Evolutionary conservation across 2,797 vertebrate species (phyloP), one percentile per base, ranked within the genome.

Genomic region (Cercopithecus neglectus): DNA sequence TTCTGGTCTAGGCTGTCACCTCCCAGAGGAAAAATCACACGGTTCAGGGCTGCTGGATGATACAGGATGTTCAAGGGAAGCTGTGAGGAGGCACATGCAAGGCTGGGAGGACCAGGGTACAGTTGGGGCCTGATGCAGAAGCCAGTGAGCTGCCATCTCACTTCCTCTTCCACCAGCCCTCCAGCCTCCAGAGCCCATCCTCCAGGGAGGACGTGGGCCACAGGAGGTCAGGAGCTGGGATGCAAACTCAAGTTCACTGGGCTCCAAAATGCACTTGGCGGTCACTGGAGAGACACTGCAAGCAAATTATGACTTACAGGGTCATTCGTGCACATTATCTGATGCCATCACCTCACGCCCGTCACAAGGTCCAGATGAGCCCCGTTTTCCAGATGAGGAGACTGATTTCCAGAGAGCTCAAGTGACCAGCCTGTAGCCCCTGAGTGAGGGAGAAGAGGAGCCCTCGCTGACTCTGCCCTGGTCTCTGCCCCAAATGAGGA

Each of bases 71-170:
- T n/a, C 61, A 19, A n/a, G 33, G 16, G 16, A 16, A 50, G 79
- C 26, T 2, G 0, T 44, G 88, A 19, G 1, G 55, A 36, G 57
- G 2, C 5, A 4, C 0, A 33, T 13, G 14, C 0, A 9, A 22
- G 36, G 30, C 19, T 30, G 74, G 36, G 30, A 5, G 75, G 17
- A 41, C 2, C 1, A 2, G 7, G 4, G 8, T 26, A 67, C 3
- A 17, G 33, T 17, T 33, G 30, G 61, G 61, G 61, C 30, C 28
- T 17, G 61, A 33, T 1, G 30, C 61, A 64, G 61, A 33, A 64
- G 61, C 61, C 61, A n/a, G 61, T 7, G 1, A n/a, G 16, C 33
- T 6, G 4, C 46, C 30, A 5, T 30, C n/a, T 91, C 8, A 28
- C n/a, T 8, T 70, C 33, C 8, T 36, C 46, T 28, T 19, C 83